Percentiles rank a stretch among this genome's conserved stretches.
Evolutionary conservation across 1,140 invertebrate genomes (phyloP).

Genomic region (Gryllus bimaculatus): DNA sequence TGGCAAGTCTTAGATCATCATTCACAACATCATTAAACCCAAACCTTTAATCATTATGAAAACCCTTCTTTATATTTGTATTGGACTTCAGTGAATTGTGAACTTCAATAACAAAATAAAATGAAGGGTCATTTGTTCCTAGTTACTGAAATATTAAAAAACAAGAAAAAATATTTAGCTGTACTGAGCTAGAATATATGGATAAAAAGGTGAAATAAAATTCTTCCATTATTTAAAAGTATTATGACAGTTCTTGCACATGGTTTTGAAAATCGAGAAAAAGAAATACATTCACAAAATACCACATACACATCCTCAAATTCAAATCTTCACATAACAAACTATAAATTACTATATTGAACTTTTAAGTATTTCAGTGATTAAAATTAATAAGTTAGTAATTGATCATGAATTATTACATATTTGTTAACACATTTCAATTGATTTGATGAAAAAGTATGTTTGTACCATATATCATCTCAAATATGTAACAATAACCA

Average conservation of each 20-base stretch:
- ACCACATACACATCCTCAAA: neutral
- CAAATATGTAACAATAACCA: too few species aligned
- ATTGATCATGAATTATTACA: too few species aligned
- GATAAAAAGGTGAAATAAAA: neutral
- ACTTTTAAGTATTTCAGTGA: too few species aligned
- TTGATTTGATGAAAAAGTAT: too few species aligned
- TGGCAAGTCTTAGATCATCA: neutral
- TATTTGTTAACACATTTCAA: too few species aligned
- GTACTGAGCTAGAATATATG: neutral
- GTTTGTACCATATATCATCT: too few species aligned
- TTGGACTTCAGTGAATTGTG: neutral
- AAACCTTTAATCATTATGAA: too few species aligned
- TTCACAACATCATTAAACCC: neutral
- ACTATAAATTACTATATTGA: too few species aligned
- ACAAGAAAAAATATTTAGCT: neutral
- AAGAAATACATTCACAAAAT: neutral
- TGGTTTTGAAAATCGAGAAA: neutral
- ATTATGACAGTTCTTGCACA: neutral
- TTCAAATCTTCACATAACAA: too few species aligned
- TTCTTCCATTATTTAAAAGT: neutral
- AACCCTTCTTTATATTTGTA: neutral
- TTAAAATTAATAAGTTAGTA: too few species aligned
- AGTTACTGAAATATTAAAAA: neutral
- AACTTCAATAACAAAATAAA: neutral
- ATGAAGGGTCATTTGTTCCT: neutral